Evolutionary conservation across 2,888 invertebrate species (phyloP).

Genomic region (Lochmaea capreae): DNA sequence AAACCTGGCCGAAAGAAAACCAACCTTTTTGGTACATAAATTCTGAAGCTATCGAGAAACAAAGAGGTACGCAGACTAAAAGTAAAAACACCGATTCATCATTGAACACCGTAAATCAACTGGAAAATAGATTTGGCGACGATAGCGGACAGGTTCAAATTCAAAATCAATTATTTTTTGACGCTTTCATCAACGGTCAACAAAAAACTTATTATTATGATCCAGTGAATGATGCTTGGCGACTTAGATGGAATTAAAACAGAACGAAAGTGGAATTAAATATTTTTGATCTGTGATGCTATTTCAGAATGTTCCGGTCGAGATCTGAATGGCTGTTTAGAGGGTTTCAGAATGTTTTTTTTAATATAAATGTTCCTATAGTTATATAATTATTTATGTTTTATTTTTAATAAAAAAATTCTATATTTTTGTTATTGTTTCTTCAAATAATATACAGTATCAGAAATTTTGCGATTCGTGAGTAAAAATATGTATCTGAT

Average conservation of each 20-base stretch:
- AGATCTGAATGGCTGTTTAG: no score
- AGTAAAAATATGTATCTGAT: no score
- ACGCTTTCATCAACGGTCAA: conserved; percentile 10
- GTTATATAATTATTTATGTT: neutral
- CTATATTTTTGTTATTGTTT: neutral
- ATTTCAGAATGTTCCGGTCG: no score
- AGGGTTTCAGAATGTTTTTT: no score
- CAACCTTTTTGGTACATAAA: conserved; percentile 82
- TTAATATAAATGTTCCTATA: no score
- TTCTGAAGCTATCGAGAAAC: conserved; percentile 72
- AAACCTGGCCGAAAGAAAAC: conserved; percentile 73
- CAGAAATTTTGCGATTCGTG: no score
- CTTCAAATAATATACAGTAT: no score
- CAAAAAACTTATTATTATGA: conserved; percentile 29
- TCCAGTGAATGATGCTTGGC: conserved; percentile 18
- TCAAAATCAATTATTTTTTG: conserved; percentile 17
- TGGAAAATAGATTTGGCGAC: conserved; percentile 14
- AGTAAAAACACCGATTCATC: neutral
- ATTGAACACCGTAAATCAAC: neutral
- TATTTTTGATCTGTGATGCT: neutral
- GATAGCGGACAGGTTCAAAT: neutral
- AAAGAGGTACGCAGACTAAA: conserved; percentile 34
- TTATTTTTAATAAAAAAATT: neutral
- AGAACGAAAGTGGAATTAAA: neutral
- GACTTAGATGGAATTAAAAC: neutral